Evolutionary conservation across 2,113 vertebrate species (phyloP).

Genomic region (Sialia sialis): DNA sequence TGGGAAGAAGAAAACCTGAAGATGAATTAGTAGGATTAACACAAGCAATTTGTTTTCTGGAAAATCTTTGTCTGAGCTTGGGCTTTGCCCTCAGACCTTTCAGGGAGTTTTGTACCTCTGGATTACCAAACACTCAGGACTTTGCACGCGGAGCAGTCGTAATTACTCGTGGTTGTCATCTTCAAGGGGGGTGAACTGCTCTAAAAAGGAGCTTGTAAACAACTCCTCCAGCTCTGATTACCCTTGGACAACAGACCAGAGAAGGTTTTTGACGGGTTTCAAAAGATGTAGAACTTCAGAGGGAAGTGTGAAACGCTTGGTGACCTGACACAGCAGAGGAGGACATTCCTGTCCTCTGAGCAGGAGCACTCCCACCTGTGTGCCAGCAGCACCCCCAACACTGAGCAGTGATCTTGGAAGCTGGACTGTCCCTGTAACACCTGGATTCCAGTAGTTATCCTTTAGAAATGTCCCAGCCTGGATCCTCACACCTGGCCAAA

Average conservation of each 20-base stretch:
- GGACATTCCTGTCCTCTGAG: neutral
- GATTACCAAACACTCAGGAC: neutral
- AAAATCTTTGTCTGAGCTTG: neutral
- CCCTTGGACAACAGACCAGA: neutral
- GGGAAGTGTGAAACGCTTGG: fast-evolving
- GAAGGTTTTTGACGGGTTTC: neutral
- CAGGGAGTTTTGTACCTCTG: neutral
- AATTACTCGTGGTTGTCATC: fast-evolving
- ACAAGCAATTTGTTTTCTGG: neutral
- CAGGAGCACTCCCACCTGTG: neutral
- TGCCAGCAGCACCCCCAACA: fast-evolving
- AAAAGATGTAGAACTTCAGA: neutral
- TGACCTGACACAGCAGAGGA: neutral
- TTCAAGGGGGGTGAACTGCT: neutral
- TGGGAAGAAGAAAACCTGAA: neutral
- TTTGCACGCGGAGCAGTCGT: fast-evolving
- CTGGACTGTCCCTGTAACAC: neutral
- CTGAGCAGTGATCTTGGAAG: fast-evolving
- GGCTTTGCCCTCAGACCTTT: neutral
- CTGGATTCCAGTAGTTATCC: neutral
- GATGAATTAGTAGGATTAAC: neutral
- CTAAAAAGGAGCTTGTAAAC: neutral
- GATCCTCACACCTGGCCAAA: neutral
- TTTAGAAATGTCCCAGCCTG: neutral
- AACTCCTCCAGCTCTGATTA: neutral